These are phyloP conservation scores for Cydia amplana DNA, from an alignment of 1,140 invertebrate genomes.

Conservation along the genomic window DNA sequence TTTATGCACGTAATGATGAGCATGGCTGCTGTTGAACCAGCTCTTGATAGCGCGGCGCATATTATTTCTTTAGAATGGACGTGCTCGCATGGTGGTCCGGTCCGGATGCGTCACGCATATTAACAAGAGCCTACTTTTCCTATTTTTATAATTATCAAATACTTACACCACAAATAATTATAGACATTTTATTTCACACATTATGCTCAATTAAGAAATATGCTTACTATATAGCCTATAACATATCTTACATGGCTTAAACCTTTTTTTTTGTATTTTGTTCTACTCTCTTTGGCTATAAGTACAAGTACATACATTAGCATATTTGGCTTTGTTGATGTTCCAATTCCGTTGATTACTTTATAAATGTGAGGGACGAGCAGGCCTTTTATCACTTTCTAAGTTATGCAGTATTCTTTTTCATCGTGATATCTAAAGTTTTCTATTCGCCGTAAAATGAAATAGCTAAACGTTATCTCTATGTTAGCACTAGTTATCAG, in stretches of 20 bases:
- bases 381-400: background rate
- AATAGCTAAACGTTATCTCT: background rate
- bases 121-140: background rate
- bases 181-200: no score
- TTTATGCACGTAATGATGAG: background rate
- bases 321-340: no score
- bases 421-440: background rate
- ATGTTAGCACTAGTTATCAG: conserved; percentile 20
- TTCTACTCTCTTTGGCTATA: no score
- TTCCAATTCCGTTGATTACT: no score
- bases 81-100: background rate
- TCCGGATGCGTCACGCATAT: background rate
- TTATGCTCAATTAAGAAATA: no score
- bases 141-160: no score
- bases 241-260: no score
- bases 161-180: no score
- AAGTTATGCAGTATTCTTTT: background rate
- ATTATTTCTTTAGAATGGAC: background rate
- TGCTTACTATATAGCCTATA: no score
- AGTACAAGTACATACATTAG: no score
- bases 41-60: background rate
- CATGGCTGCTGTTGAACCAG: background rate
- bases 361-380: no score
- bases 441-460: background rate
- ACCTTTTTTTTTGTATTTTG: no score